phyloP scores from a whole-genome alignment of 2,888 invertebrate genomes.

The Epicampocera succincta region DNA sequence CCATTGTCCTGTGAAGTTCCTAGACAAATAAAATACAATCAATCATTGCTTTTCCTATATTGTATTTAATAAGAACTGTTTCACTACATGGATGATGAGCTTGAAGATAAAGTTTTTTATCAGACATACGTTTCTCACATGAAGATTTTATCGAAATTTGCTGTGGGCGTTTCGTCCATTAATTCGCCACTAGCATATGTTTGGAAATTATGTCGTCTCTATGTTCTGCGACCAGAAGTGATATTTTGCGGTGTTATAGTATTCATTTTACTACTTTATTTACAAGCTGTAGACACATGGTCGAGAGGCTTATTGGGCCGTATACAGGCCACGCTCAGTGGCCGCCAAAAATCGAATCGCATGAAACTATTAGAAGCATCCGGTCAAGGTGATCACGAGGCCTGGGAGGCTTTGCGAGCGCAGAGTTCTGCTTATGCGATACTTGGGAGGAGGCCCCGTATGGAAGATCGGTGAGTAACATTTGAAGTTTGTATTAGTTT shows the following conservation, averaged over 20 bases:
- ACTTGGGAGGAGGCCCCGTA: constrained; percentile 93
- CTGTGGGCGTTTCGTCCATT: constrained; percentile 88
- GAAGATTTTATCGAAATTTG: constrained; percentile 91
- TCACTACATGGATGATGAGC: constrained; percentile 91
- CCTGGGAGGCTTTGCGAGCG: constrained; percentile 90
- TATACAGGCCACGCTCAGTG: constrained; percentile 79
- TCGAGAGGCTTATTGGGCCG: constrained; percentile 87
- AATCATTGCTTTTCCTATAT: constrained; percentile 26
- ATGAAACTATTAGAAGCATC: constrained; percentile 74
- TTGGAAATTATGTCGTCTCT: constrained; percentile 90
- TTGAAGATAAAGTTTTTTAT: constrained; percentile 93
- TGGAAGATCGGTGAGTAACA: constrained; percentile 90
- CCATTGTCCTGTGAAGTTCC: not conserved
- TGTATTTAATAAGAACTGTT: constrained; percentile 45
- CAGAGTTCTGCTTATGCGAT: constrained; percentile 94
- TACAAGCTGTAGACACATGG: constrained; percentile 92
- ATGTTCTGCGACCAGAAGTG: constrained; percentile 91
- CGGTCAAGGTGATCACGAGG: constrained; percentile 82
- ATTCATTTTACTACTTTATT: constrained; percentile 88
- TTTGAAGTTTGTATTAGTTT: no score
- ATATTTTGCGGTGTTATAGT: constrained; percentile 87
- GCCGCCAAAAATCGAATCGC: constrained; percentile 76
- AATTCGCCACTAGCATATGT: constrained; percentile 89
- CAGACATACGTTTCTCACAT: constrained; percentile 93
- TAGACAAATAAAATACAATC: constrained; percentile 7